These are phyloP conservation scores for Drosophila sucinea DNA, from an alignment of 1,140 invertebrate species.

Conservation along the genomic window DNA sequence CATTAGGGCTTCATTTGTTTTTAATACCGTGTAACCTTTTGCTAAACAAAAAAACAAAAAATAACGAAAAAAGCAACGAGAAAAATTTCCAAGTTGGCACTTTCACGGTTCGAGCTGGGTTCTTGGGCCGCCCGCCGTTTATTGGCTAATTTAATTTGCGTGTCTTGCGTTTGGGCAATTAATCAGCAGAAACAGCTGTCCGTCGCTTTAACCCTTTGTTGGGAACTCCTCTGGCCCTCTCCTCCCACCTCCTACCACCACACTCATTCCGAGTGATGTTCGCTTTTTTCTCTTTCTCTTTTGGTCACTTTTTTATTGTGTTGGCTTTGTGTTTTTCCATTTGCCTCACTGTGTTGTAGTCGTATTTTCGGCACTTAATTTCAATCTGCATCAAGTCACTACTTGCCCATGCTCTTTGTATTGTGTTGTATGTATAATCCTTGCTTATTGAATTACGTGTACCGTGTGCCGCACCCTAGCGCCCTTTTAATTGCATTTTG, in stretches of 20 bases:
- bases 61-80: constrained; percentile 42
- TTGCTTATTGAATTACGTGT: constrained; percentile 72
- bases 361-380: constrained; percentile 67
- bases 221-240: background rate
- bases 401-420: constrained; percentile 52
- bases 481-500: constrained; percentile 68
- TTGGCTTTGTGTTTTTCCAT: constrained; percentile 4
- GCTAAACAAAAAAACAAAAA: constrained; percentile 46
- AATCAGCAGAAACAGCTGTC: constrained; percentile 79
- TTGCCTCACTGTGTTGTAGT: background rate
- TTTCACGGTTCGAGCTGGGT: constrained; percentile 62
- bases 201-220: constrained; percentile 66
- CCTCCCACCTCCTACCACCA: background rate
- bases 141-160: constrained; percentile 81
- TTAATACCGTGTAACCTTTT: constrained; percentile 79
- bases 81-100: constrained; percentile 73
- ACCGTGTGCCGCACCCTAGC: background rate
- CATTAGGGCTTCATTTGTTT: constrained; percentile 81
- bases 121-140: constrained; percentile 64
- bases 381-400: constrained; percentile 48
- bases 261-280: background rate
- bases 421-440: constrained; percentile 46
- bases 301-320: constrained; percentile 20
- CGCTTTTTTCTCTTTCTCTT: background rate
- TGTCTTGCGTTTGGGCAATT: constrained; percentile 80